Percentiles rank a stretch among this genome's conserved stretches.
phyloP scores from a whole-genome alignment of 2,113 vertebrate species.

The Neotragus pygmaeus region DNA sequence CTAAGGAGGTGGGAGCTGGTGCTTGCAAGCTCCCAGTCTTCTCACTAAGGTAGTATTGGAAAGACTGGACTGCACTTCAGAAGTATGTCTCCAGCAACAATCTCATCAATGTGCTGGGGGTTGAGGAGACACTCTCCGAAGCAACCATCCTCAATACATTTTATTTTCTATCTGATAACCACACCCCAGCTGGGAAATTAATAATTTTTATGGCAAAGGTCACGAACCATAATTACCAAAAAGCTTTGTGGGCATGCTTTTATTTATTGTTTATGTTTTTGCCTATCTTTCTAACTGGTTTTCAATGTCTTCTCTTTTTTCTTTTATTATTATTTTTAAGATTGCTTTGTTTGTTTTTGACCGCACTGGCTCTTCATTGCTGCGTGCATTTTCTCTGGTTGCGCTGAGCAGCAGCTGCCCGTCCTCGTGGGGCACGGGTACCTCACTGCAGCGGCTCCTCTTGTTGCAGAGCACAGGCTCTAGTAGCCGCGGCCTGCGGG shows the following conservation, averaged over 20 bases:
- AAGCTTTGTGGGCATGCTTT: not conserved
- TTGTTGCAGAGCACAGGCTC: not conserved
- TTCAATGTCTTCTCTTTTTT: not conserved
- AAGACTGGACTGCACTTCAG: not conserved
- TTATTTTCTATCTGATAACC: not conserved
- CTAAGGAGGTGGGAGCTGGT: not conserved
- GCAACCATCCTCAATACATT: not conserved
- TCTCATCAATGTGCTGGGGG: not conserved
- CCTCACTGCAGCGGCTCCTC: not conserved
- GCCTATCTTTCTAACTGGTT: not conserved
- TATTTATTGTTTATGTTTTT: not conserved
- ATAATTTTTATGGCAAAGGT: not conserved
- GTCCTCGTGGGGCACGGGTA: not conserved
- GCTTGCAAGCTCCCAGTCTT: not conserved
- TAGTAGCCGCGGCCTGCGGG: fast-evolving
- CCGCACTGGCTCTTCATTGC: fast-evolving
- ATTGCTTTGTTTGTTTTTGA: not conserved
- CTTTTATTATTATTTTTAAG: not conserved
- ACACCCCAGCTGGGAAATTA: not conserved
- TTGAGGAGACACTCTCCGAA: not conserved
- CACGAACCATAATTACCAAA: not conserved
- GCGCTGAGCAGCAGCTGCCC: not conserved
- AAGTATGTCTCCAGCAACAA: not conserved
- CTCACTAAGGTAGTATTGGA: not conserved
- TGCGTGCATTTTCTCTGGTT: fast-evolving